These are phyloP conservation scores for Amazona finschi DNA, from an alignment of 2,797 vertebrate species.

Conservation along the genomic window DNA sequence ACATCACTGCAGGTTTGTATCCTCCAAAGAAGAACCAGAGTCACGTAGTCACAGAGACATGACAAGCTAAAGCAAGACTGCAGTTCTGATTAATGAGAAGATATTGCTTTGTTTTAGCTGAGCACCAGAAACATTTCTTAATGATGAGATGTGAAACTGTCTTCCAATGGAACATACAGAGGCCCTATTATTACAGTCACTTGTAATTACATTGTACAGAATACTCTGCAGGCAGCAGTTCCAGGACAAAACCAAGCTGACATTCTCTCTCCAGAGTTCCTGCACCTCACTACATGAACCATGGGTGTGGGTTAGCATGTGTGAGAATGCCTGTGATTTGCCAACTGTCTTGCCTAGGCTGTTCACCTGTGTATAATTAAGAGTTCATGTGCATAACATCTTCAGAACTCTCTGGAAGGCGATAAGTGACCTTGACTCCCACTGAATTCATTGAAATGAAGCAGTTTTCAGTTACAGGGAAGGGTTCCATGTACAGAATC, in stretches of 20 bases:
- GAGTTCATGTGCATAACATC: not conserved
- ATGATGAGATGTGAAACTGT: not conserved
- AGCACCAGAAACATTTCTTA: not conserved
- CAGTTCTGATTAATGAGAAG: not conserved
- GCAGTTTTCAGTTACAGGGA: not conserved
- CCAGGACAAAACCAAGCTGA: not conserved
- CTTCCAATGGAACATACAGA: not conserved
- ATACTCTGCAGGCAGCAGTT: not conserved
- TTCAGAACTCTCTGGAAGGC: not conserved
- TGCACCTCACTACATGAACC: not conserved
- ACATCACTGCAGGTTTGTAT: not conserved
- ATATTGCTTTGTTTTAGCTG: not conserved
- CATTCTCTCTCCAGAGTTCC: not conserved
- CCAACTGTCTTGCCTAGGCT: not conserved
- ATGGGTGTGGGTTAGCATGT: not conserved
- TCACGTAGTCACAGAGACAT: not conserved
- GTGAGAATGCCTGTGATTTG: not conserved
- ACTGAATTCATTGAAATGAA: not conserved
- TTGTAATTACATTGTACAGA: not conserved
- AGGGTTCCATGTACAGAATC: not conserved
- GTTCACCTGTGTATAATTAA: not conserved
- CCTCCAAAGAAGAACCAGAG: not conserved
- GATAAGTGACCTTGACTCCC: not conserved
- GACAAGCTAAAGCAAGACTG: not conserved
- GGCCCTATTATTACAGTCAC: not conserved